Conservation (phyloP, 1,140 invertebrate species). For the Drosophila ananassae region DNA sequence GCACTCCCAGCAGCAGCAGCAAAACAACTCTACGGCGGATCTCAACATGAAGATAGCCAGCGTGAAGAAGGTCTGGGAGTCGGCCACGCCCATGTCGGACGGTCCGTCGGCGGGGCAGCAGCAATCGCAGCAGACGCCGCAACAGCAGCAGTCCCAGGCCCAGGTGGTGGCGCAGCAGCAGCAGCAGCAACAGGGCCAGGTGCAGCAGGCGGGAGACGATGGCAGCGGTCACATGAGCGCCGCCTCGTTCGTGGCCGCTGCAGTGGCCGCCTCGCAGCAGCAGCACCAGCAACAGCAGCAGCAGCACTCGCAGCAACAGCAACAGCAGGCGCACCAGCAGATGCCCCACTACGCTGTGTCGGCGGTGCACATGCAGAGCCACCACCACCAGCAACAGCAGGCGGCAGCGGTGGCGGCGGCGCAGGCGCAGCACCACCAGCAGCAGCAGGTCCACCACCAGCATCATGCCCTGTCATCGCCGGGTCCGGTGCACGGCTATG, state of each 20-base stretch:
- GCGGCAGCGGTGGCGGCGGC: constrained; percentile 85
- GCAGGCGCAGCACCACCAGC: constrained; percentile 82
- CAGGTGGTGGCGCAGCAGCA: constrained; percentile 87
- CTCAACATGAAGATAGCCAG: constrained; percentile 97
- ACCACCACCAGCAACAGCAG: constrained; percentile 74
- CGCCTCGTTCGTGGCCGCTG: constrained; percentile 87
- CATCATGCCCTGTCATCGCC: constrained; percentile 76
- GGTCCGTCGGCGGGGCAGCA: constrained; percentile 62
- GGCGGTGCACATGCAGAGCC: constrained; percentile 73
- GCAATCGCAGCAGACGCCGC: constrained; percentile 84
- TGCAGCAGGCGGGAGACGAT: constrained; percentile 76
- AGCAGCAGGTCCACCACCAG: constrained; percentile 74
- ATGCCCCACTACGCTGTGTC: constrained; percentile 81
- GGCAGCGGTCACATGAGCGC: constrained; percentile 84
- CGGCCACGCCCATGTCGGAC: constrained; percentile 85
- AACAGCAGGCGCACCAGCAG: constrained; percentile 85
- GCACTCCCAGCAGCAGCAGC: constrained; percentile 76
- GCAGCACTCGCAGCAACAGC: constrained; percentile 84
- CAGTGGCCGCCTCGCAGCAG: constrained; percentile 85
- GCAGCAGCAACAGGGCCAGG: constrained; percentile 83
- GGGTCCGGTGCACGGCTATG: constrained; percentile 62
- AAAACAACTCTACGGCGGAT: constrained; percentile 90
- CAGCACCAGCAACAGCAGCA: constrained; percentile 85
- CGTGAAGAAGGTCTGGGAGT: constrained; percentile 96
- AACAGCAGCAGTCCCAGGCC: constrained; percentile 58